Evolutionary conservation across 2,888 invertebrate species (phyloP), one percentile per base, ranked within the genome.

Genomic region (Mongoloraphidia duomilia): DNA sequence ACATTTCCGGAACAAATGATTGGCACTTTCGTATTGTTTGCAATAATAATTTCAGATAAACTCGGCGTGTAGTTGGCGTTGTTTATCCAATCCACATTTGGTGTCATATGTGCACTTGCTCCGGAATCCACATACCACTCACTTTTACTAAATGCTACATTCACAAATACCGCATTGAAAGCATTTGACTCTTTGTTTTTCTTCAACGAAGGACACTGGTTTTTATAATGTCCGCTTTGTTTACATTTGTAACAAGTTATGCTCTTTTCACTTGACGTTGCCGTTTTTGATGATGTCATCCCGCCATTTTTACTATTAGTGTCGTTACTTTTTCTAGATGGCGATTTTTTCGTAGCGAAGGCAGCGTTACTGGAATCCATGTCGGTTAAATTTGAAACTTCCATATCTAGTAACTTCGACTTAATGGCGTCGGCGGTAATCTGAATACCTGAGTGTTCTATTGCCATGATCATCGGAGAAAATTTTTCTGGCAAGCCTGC

Each of bases 401-500:
- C 50, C 57, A 55, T 56, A 49, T 58, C 56, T 9, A 58, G 46
- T 49, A 60, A 49, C 50, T 60, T 60, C 9, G 57, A 54, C 46
- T 60, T 60, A 10, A 60, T 60, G 8, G 48, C 11, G 55, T 61
- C 59, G 12, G 57, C 50, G 8, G 56, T 58, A 10, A 58, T 56
- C 9, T 13, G n/a, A 9, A 57, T 54, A n/a, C 59, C 57, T 10
- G 57, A 54, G 52, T 57, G 55, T 50, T 60, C 56, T n/a, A 59
- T 57, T n/a, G 53, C 59, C 54, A 57, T 56, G 17, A 58, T 57
- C 58, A 56, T 57, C 10, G 56, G 54, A 13, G 33, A 39, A 49
- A 39, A 58, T 44, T 52, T 53, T 35, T 59, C 57, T 44, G 55
- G 55, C 38, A 56, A 50, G 41, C 55, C 59, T 13, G 59, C 57